A percentile compares a stretch with the other conserved stretches of the same genome.
phyloP scores from a whole-genome alignment of 1,140 invertebrate species.

The Nebria ingens region DNA sequence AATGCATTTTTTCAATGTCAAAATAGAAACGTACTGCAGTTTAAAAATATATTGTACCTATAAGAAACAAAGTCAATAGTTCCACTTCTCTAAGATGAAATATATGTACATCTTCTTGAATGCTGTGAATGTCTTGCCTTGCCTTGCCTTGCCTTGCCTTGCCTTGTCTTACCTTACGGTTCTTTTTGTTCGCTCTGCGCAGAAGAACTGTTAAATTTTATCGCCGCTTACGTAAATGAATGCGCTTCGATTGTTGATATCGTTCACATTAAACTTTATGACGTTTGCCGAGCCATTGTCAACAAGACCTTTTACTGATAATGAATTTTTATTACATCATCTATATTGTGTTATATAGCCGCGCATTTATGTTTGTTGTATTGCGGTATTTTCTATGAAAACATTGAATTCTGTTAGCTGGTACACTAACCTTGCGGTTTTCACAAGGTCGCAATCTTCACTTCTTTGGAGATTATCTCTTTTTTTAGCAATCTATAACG shows the following conservation, averaged over 20 bases:
- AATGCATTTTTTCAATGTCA: too few relatives aligned
- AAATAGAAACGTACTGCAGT: too few relatives aligned
- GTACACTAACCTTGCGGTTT: too few relatives aligned
- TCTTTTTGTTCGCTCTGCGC: too few relatives aligned
- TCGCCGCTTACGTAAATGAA: not conserved
- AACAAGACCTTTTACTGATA: not conserved
- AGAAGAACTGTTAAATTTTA: not conserved
- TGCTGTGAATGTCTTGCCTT: too few relatives aligned
- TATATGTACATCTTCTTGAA: too few relatives aligned
- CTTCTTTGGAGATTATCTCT: not conserved
- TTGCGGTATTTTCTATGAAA: not conserved
- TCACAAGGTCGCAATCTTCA: not conserved
- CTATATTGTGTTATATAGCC: not conserved
- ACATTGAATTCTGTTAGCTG: too few relatives aligned
- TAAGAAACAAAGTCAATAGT: too few relatives aligned
- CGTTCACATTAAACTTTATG: not conserved
- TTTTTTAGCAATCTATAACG: not conserved
- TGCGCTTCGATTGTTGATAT: not conserved
- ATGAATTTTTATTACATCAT: not conserved
- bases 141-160: too few relatives aligned
- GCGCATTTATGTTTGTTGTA: not conserved
- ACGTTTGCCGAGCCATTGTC: not conserved
- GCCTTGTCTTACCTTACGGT: not conserved
- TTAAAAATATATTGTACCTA: too few relatives aligned
- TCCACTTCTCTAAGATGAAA: too few relatives aligned